Evolutionary conservation across 2,888 invertebrate genomes (phyloP).

Genomic region (Lithophane semibrunnea): DNA sequence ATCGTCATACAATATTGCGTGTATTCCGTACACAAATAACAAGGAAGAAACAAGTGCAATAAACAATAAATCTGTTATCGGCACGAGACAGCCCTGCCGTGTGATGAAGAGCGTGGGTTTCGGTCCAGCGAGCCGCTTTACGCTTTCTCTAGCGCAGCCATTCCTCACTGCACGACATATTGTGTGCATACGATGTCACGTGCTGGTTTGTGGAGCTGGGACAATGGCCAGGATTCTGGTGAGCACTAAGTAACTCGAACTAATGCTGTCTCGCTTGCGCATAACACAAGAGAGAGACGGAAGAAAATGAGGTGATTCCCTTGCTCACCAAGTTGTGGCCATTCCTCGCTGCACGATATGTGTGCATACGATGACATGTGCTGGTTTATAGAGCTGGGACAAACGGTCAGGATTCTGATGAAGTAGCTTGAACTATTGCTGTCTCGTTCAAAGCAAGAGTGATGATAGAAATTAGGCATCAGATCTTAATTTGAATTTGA

Average conservation of each 20-base stretch:
- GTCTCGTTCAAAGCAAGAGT: neutral
- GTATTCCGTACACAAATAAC: slow-evolving; percentile 15
- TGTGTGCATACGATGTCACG: slow-evolving; percentile 59
- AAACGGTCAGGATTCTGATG: slow-evolving; percentile 22
- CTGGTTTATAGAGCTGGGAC: slow-evolving; percentile 22
- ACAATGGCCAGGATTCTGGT: slow-evolving; percentile 35
- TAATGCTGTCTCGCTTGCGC: neutral
- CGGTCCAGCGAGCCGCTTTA: slow-evolving; percentile 80
- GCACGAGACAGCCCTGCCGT: slow-evolving; percentile 67
- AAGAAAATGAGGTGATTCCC: too few relatives aligned
- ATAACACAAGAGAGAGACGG: neutral
- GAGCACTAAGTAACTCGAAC: neutral
- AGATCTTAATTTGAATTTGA: neutral
- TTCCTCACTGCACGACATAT: slow-evolving; percentile 74
- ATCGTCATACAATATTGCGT: slow-evolving; percentile 39
- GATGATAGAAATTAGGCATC: neutral
- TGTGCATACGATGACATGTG: slow-evolving; percentile 60
- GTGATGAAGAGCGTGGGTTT: slow-evolving; percentile 72
- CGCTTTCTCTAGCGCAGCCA: slow-evolving; percentile 82
- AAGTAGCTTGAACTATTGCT: neutral
- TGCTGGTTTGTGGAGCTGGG: slow-evolving; percentile 30
- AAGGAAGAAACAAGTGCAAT: slow-evolving; percentile 31
- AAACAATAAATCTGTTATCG: slow-evolving; percentile 29
- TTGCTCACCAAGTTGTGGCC: slow-evolving; percentile 38
- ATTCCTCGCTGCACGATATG: slow-evolving; percentile 74